Evolutionary conservation across 2,797 vertebrate genomes (phyloP).

Genomic region (Sciurus vulgaris): DNA sequence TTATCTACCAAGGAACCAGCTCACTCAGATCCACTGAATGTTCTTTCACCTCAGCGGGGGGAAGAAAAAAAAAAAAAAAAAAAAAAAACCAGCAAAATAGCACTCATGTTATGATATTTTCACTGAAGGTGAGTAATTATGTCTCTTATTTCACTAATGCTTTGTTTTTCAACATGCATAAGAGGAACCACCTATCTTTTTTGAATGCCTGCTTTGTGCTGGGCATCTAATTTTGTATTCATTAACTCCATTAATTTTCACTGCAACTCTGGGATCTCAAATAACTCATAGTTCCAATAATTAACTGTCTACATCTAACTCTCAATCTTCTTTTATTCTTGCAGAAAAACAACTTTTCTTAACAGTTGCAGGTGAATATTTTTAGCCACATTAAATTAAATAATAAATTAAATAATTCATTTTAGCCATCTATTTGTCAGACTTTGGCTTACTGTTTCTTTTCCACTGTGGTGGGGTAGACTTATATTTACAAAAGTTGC

Average conservation of each 20-base stretch:
- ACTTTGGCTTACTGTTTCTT: neutral
- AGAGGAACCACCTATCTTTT: constrained; percentile 50
- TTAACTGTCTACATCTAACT: constrained; percentile 38
- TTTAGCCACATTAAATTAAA: constrained; percentile 40
- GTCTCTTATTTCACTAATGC: constrained; percentile 35
- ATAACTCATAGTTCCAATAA: constrained; percentile 63
- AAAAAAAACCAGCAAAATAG: neutral
- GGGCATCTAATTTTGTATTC: constrained; percentile 57
- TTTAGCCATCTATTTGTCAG: neutral
- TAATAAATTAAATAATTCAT: neutral
- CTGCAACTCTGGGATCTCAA: constrained; percentile 43
- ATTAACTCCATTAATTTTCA: constrained; percentile 66
- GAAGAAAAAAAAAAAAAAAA: too few species aligned
- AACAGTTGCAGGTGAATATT: neutral
- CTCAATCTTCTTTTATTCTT: constrained; percentile 57
- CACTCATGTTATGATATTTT: neutral
- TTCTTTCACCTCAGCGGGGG: neutral
- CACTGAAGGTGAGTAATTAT: constrained; percentile 47
- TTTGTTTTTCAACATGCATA: constrained; percentile 56
- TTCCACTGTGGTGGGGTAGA: neutral
- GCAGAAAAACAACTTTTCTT: constrained; percentile 43
- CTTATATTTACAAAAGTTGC: constrained; percentile 19
- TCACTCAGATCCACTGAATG: neutral
- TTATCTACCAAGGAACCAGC: neutral
- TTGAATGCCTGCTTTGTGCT: constrained; percentile 14